Evolutionary conservation across 2,888 invertebrate species (phyloP), one percentile per base, ranked within the genome.

Genomic region (Horisme vitalbata): DNA sequence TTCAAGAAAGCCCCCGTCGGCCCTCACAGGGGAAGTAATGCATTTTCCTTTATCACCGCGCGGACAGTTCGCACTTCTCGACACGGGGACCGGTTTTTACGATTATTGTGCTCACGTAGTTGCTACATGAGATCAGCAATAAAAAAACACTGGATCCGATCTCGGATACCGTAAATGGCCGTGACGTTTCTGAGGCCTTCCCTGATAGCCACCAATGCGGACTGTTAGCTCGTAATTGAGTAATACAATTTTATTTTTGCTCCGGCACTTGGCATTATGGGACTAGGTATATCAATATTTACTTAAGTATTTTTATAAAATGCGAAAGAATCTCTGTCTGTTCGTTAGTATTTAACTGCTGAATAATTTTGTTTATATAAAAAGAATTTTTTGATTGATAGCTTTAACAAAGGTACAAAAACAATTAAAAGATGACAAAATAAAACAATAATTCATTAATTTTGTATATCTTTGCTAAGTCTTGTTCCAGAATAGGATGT

Each of bases 1-100:
- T 81, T 82, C 73, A 65, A 81, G 79, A 75, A 79, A 83, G 79
- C 73, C 73, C 72, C 75, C 52, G 57, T 57, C 65, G 70, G 56
- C 78, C 72, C 75, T 75, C 74, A 61, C 65, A 64, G 68, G 83
- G 86, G 82, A 86, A 80, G 85, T 84, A 87, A 88, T 87, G 88
- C 86, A 83, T 88, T 88, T 87, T 82, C 83, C 79, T 87, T 88
- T 87, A 87, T 87, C 83, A 75, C 79, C 74, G 64, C 67, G 81
- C 77, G 80, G 85, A 85, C 87, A 84, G 83, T 82, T 84, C 75
- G 75, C 77, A 78, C 77, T 82, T 71, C 73, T 80, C 79, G 73
- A 73, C 75, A 71, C 79, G 83, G 83, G 83, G 80, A 67, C 70
- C 68, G 65, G 68, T 72, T 85, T 89, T 88, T 87, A 88, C 83